phyloP scores from a whole-genome alignment of 2,797 vertebrate species.

The Tachyglossus aculeatus region DNA sequence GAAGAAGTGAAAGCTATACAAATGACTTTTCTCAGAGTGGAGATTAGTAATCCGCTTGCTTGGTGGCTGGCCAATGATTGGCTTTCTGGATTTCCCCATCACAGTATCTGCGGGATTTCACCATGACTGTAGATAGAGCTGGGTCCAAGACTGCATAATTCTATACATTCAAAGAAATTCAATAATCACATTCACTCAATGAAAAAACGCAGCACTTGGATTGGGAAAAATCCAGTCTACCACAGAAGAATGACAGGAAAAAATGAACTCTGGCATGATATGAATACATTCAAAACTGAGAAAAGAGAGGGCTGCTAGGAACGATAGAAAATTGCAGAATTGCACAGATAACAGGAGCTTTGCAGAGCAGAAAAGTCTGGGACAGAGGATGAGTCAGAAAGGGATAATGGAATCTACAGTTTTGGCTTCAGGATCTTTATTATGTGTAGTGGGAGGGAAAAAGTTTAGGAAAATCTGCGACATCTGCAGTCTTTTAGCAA shows the following conservation, averaged over 20 bases:
- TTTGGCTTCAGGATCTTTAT: no score
- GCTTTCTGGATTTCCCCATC: background rate
- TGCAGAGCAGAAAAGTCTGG: background rate
- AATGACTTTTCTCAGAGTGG: background rate
- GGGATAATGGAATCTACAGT: no score
- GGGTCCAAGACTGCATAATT: background rate
- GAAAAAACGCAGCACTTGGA: background rate
- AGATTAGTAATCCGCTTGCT: background rate
- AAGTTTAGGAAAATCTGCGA: no score
- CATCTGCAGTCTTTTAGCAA: no score
- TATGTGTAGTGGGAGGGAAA: no score
- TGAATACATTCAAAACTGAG: background rate
- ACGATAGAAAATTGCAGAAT: background rate
- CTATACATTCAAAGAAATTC: background rate
- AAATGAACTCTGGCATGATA: background rate
- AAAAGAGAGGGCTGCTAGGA: rapidly evolving
- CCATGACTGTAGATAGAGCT: background rate
- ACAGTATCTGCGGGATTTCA: background rate
- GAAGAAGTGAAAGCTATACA: background rate
- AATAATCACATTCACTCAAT: rapidly evolving
- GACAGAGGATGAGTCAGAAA: rapidly evolving
- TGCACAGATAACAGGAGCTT: background rate
- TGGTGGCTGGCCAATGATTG: background rate
- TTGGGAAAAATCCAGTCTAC: background rate
- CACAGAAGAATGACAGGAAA: background rate